Evolutionary conservation across 2,797 vertebrate species (phyloP).

Genomic region (Nyctalus aviator): DNA sequence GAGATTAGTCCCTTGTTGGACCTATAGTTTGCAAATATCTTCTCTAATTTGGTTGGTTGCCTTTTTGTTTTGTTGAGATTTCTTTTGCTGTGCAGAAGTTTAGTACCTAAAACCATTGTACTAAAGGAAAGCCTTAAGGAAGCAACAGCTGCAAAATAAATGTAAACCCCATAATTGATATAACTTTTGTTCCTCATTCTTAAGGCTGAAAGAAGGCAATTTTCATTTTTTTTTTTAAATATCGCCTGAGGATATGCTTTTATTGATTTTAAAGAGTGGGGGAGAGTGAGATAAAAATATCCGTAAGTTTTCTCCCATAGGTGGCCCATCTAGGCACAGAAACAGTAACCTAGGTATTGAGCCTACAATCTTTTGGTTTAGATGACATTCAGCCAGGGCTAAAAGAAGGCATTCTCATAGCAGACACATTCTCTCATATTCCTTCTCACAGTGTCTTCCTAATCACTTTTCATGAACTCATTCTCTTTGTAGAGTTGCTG

Average conservation of each 20-base stretch:
- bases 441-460: background rate
- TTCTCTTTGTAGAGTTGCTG: background rate
- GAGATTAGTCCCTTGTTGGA: too few species aligned
- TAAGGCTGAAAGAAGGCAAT: background rate
- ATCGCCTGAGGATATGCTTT: too few species aligned
- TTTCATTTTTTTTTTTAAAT: too few species aligned
- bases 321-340: too few species aligned
- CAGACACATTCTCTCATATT: background rate
- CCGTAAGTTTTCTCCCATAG: too few species aligned
- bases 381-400: too few species aligned
- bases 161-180: background rate
- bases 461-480: background rate
- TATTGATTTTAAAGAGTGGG: too few species aligned
- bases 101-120: background rate
- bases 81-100: background rate
- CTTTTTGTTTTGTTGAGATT: background rate
- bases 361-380: too few species aligned
- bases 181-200: conserved; percentile 7
- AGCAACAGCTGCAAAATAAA: conserved; percentile 49
- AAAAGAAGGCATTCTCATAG: background rate
- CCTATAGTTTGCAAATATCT: too few species aligned
- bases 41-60: too few species aligned
- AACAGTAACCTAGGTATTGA: too few species aligned
- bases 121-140: conserved; percentile 55
- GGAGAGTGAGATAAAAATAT: too few species aligned